These are phyloP conservation scores for Enteromius viviparus DNA, from an alignment of 2,797 vertebrate species.

Conservation along the genomic window DNA sequence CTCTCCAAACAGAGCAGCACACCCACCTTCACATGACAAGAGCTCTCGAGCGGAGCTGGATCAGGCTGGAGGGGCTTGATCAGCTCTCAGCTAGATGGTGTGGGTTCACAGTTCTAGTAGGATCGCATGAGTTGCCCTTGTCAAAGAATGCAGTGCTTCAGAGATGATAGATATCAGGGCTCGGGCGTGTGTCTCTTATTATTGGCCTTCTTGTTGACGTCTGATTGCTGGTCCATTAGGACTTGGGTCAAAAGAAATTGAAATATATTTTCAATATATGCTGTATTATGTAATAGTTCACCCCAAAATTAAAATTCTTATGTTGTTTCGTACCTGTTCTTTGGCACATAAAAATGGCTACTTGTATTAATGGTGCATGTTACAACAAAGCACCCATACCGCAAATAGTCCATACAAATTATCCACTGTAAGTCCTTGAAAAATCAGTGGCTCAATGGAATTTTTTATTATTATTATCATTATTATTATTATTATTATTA, in stretches of 20 bases:
- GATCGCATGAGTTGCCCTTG: slow-evolving; percentile 36
- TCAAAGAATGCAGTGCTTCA: slow-evolving; percentile 28
- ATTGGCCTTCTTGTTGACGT: background rate
- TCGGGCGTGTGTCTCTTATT: background rate
- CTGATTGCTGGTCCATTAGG: background rate
- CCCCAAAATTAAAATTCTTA: background rate
- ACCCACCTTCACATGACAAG: slow-evolving; percentile 50
- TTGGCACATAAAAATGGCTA: background rate
- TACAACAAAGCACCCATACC: background rate
- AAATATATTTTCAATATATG: background rate
- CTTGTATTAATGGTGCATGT: background rate
- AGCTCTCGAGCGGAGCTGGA: slow-evolving; percentile 35
- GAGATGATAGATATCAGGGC: slow-evolving; percentile 23
- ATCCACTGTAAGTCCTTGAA: background rate
- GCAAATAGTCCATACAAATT: background rate
- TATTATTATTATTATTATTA: background rate
- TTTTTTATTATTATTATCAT: too few relatives aligned
- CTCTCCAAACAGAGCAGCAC: slow-evolving; percentile 45
- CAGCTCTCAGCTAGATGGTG: slow-evolving; percentile 34
- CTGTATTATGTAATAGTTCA: background rate
- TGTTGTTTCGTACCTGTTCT: background rate
- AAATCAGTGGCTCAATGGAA: background rate
- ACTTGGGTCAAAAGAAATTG: background rate
- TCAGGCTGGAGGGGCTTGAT: slow-evolving; percentile 32
- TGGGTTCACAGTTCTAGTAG: slow-evolving; percentile 43